These are phyloP conservation scores for Iphiclides podalirius DNA, from an alignment of 2,888 invertebrate species.

Conservation along the genomic window DNA sequence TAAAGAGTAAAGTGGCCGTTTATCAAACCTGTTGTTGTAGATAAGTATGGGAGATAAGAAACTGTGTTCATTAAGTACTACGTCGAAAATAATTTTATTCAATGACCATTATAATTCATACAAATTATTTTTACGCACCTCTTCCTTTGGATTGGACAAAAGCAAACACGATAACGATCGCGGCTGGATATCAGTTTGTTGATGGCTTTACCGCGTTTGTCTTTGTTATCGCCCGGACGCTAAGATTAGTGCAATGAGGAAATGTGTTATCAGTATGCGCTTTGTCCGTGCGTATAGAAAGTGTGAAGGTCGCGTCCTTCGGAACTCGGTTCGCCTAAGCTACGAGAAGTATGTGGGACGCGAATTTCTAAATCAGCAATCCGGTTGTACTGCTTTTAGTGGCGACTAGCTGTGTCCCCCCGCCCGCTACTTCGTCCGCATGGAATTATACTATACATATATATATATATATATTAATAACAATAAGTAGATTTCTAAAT, in stretches of 20 bases:
- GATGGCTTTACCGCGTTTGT: conserved; percentile 4
- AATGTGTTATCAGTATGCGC: conserved; percentile 3
- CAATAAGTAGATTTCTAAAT: too few relatives aligned
- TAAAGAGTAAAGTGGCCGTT: too few relatives aligned
- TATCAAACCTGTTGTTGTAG: too few relatives aligned
- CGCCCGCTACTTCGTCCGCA: too few relatives aligned
- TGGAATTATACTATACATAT: too few relatives aligned
- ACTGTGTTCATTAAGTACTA: too few relatives aligned
- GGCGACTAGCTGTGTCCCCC: not conserved
- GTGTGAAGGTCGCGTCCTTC: conserved; percentile 15
- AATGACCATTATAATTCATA: too few relatives aligned
- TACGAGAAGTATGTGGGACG: not conserved
- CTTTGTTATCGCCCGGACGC: conserved; percentile 6
- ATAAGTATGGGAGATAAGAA: too few relatives aligned
- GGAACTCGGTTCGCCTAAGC: conserved; percentile 11
- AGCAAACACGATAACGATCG: not conserved
- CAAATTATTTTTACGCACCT: too few relatives aligned
- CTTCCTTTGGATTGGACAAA: not conserved
- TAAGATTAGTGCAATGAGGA: conserved; percentile 6
- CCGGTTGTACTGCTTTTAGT: not conserved
- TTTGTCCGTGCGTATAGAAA: not conserved
- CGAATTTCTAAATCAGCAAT: conserved; percentile 9
- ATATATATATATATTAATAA: too few relatives aligned
- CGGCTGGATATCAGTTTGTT: conserved; percentile 1
- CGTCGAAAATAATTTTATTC: too few relatives aligned